These are phyloP conservation scores for Polypedilum pembai DNA, from an alignment of 1,140 invertebrate species.

Conservation along the genomic window DNA sequence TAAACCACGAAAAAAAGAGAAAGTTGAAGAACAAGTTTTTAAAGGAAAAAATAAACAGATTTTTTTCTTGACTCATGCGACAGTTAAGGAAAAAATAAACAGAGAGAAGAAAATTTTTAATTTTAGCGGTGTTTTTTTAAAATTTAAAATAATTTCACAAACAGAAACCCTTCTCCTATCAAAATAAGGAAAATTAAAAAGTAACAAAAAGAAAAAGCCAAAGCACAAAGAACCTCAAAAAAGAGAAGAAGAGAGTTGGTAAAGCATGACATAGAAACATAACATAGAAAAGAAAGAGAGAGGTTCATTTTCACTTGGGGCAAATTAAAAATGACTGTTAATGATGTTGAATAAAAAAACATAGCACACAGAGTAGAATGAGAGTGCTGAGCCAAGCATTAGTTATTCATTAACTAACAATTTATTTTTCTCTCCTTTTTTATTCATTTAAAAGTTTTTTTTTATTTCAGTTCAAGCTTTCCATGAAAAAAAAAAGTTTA, in stretches of 20 bases:
- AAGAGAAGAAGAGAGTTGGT: not conserved
- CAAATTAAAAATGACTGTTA: slow-evolving; percentile 18
- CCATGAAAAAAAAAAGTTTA: too few species aligned
- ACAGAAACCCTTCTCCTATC: not conserved
- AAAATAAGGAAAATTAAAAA: not conserved
- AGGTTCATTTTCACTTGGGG: not conserved
- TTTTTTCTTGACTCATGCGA: too few species aligned
- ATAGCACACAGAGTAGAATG: slow-evolving; percentile 22
- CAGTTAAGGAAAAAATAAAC: too few species aligned
- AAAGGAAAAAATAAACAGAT: too few species aligned
- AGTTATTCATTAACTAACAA: slow-evolving; percentile 29
- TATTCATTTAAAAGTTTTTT: too few species aligned
- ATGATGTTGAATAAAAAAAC: slow-evolving; percentile 27
- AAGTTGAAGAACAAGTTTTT: too few species aligned
- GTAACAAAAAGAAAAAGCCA: not conserved
- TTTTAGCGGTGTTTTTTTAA: too few species aligned
- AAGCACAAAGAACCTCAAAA: not conserved
- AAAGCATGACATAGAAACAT: not conserved
- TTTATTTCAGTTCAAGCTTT: too few species aligned
- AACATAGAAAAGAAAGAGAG: not conserved
- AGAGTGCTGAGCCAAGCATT: not conserved
- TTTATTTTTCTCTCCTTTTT: not conserved
- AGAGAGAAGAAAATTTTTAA: too few species aligned
- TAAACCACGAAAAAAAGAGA: too few species aligned
- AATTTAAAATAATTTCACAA: not conserved